A percentile compares a stretch with the other conserved stretches of the same genome.
Evolutionary conservation across 2,113 vertebrate species (phyloP).

Genomic region (Rhea pennata): DNA sequence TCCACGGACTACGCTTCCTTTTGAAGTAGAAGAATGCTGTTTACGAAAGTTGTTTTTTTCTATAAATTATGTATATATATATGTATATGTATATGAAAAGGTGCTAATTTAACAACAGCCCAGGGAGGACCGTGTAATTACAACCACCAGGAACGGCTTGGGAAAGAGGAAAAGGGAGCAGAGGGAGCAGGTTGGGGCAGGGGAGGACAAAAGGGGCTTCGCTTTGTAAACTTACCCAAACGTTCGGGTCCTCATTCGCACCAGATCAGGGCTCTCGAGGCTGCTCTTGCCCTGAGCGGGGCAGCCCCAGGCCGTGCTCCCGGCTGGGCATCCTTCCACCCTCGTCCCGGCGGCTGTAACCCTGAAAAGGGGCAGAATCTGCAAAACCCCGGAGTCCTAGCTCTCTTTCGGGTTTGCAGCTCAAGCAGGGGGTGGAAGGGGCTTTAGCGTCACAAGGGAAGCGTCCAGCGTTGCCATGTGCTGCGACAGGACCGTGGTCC

Average conservation of each 20-base stretch:
- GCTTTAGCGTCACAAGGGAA: neutral
- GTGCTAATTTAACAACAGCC: neutral
- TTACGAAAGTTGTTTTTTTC: constrained; percentile 49
- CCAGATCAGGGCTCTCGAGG: too few species aligned
- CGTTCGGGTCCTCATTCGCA: too few species aligned
- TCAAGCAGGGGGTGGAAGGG: neutral
- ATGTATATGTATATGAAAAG: neutral
- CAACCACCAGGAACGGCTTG: neutral
- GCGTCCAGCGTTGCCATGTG: neutral
- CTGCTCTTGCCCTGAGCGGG: too few species aligned
- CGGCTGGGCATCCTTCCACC: too few species aligned
- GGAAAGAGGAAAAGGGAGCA: neutral
- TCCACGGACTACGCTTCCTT: neutral
- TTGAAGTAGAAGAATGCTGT: constrained; percentile 40
- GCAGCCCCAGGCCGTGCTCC: too few species aligned
- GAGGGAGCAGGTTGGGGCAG: neutral
- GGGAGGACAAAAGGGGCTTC: neutral
- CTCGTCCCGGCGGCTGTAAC: too few species aligned
- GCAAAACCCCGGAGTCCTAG: too few species aligned
- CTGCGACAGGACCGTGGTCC: neutral
- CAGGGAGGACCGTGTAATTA: neutral
- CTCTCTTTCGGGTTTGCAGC: neutral
- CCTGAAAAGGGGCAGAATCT: too few species aligned
- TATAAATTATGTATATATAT: constrained; percentile 56
- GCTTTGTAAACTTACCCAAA: neutral